phyloP scores from a whole-genome alignment of 2,888 invertebrate species.

The Clanis bilineata region DNA sequence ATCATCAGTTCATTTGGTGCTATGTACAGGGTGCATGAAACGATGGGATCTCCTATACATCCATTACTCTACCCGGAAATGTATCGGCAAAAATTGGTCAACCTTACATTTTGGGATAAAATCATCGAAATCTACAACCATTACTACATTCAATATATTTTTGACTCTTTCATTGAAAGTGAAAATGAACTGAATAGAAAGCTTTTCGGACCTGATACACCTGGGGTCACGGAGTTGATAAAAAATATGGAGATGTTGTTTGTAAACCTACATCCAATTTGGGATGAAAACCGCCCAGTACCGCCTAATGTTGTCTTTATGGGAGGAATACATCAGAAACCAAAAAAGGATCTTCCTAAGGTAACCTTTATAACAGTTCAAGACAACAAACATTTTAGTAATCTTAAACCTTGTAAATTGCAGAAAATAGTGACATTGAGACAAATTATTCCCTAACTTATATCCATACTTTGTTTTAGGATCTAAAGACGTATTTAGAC shows the following conservation, averaged over 20 bases:
- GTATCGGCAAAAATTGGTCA: constrained; percentile 30
- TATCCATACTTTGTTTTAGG: constrained; percentile 35
- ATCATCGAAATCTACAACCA: constrained; percentile 28
- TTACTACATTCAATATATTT: constrained; percentile 19
- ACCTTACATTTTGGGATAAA: constrained; percentile 44
- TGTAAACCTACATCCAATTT: constrained; percentile 58
- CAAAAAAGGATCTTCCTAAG: constrained; percentile 22
- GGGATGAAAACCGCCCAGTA: constrained; percentile 53
- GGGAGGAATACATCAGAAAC: constrained; percentile 57
- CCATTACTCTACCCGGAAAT: constrained; percentile 40
- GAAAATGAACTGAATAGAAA: constrained; percentile 29
- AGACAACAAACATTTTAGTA: no score
- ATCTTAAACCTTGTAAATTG: no score
- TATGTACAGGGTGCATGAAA: constrained; percentile 25
- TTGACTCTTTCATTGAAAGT: constrained; percentile 19
- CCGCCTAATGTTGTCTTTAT: constrained; percentile 59
- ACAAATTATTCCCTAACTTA: no score
- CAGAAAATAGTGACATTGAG: no score
- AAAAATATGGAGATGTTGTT: constrained; percentile 54
- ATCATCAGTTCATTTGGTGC: constrained; percentile 47
- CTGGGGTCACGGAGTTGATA: constrained; percentile 31
- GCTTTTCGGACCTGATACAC: constrained; percentile 37
- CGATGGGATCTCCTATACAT: constrained; percentile 38
- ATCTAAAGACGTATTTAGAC: constrained; percentile 53
- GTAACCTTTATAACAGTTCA: constrained; percentile 6